A percentile compares a stretch with the other conserved stretches of the same genome.
Evolutionary conservation across 2,113 vertebrate species (phyloP).

Genomic region (Talpa occidentalis): DNA sequence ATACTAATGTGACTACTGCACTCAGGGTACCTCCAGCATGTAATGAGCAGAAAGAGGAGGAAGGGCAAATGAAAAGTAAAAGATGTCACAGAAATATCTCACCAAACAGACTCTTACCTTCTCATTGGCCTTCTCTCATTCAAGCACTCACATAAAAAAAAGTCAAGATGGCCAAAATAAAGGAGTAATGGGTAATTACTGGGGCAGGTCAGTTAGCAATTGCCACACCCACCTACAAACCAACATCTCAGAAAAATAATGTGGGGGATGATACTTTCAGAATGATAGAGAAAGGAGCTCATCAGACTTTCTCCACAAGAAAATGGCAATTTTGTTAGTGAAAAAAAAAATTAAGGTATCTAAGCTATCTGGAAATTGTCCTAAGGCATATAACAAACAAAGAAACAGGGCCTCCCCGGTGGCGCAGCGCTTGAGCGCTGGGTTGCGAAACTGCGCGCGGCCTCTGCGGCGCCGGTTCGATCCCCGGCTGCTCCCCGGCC

Average conservation of each 20-base stretch:
- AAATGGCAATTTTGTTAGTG: too few species aligned
- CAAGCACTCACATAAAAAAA: not conserved
- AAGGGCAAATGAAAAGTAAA: not conserved
- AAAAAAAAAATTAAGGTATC: too few species aligned
- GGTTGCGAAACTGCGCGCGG: too few species aligned
- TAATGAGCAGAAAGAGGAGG: not conserved
- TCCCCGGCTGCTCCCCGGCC: too few species aligned
- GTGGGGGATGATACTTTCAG: not conserved
- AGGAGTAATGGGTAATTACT: too few species aligned
- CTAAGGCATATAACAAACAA: not conserved
- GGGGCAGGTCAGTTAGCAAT: too few species aligned
- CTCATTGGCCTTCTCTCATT: not conserved
- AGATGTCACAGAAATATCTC: not conserved
- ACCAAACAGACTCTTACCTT: not conserved
- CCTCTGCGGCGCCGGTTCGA: too few species aligned
- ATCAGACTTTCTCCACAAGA: not conserved
- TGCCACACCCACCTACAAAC: not conserved
- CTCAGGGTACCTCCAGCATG: not conserved
- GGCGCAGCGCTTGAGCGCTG: too few species aligned
- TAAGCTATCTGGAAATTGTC: not conserved
- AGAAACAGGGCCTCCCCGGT: too few species aligned
- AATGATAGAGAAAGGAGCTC: not conserved
- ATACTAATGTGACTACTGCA: not conserved
- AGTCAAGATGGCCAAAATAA: not conserved
- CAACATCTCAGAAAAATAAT: not conserved